Evolutionary conservation across 2,113 vertebrate species (phyloP), one percentile per base, ranked within the genome.

Genomic region (Thamnaconus septentrionalis): DNA sequence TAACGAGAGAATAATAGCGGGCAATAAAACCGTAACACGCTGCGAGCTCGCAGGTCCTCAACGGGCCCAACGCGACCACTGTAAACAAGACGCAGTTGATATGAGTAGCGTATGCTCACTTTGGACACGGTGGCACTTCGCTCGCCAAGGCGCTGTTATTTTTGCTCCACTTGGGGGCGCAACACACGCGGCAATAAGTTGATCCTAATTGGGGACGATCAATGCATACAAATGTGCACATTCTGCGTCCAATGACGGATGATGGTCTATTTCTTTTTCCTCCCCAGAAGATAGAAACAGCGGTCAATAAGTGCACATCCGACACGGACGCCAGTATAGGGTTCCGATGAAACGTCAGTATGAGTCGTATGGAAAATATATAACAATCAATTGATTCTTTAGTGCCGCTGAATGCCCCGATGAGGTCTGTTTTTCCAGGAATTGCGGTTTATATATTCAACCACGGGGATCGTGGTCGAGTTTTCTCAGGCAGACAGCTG

Each of bases 101-200:
- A 53, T 7, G 2, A 45, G 53, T 41, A 46, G 12, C 41, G 43
- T 46, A 5, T 4, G 55, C 56, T 66, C 65, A 52, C 78, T 61
- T 56, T 80, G 87, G 91, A 92, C 92, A 93, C 92, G 82, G 92
- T 93, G 92, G 92, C 92, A 90, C 90, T 92, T 92, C 81, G 78
- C 60, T 63, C 71, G 86, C 84, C 85, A 87, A 74, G 51, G 48
- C 79, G 61, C n/a, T 54, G 0, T 76, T 3, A 3, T 9, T 3
- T 31, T 6, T 0, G 0, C 1, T 5, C 82, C 88, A 55, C 11
- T 76, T 80, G 85, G 76, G 77, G 76, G 72, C 77, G 84, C 73
- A n/a, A 7, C 0, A 7, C 8, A 1, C 7, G 4, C 3, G 11
- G 10, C 58, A 56, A 65, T 63, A 31, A 54, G 41, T 31, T 31